These are phyloP conservation scores for Sphaerodactylus townsendi DNA, from an alignment of 2,113 vertebrate species.

Conservation along the genomic window DNA sequence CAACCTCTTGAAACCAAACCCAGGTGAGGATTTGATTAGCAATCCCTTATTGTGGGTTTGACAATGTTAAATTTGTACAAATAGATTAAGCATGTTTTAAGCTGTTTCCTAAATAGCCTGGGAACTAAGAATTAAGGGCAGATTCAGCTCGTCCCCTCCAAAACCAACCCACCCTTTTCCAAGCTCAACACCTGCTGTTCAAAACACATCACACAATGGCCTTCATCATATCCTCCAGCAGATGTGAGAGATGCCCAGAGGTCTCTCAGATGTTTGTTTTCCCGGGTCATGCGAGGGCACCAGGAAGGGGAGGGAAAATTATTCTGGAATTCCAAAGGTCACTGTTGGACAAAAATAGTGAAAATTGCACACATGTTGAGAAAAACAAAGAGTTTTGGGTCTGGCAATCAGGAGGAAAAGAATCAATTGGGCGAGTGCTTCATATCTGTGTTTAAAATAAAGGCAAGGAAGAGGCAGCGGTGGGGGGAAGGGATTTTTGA, in stretches of 20 bases:
- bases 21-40: constrained; percentile 57
- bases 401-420: constrained; percentile 61
- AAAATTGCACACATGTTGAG: constrained; percentile 86
- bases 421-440: constrained; percentile 49
- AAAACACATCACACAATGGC: constrained; percentile 76
- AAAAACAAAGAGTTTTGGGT: constrained; percentile 75
- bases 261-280: constrained; percentile 87
- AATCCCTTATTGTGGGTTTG: constrained; percentile 70
- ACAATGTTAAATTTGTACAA: constrained; percentile 69
- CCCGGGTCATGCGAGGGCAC: constrained; percentile 80
- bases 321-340: constrained; percentile 86
- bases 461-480: constrained; percentile 23
- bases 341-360: constrained; percentile 79
- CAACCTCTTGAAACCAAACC: constrained; percentile 54
- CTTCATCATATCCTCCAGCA: constrained; percentile 76
- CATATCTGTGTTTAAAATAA: constrained; percentile 43
- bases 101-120: constrained; percentile 74
- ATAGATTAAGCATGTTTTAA: constrained; percentile 75
- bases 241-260: constrained; percentile 85
- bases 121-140: constrained; percentile 74
- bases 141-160: constrained; percentile 69
- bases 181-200: constrained; percentile 79
- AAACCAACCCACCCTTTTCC: constrained; percentile 67
- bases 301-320: constrained; percentile 85
- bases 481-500: not conserved